Percentiles rank a stretch among this genome's conserved stretches.
Conservation (phyloP, 2,888 invertebrate species). For the Eulithis testata region DNA sequence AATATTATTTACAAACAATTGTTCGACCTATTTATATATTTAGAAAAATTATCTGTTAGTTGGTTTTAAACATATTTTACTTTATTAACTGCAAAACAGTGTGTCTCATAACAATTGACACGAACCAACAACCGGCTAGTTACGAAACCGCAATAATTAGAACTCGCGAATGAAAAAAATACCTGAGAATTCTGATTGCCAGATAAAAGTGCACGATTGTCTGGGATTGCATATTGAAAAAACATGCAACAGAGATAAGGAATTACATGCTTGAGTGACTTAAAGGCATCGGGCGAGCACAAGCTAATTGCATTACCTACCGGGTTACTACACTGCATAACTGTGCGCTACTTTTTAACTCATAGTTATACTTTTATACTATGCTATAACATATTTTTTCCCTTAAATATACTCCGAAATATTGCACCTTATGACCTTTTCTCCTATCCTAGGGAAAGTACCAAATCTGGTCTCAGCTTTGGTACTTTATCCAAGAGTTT, state of each 20-base stretch:
- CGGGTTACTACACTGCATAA: slow-evolving; percentile 67
- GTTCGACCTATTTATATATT: too few relatives aligned
- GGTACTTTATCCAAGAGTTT: too few relatives aligned
- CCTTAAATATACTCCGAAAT: not conserved
- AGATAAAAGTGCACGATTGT: slow-evolving; percentile 78
- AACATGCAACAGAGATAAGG: slow-evolving; percentile 84
- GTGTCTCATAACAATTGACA: slow-evolving; percentile 70
- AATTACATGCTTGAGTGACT: slow-evolving; percentile 79
- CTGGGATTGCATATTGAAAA: slow-evolving; percentile 83
- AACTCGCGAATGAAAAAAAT: slow-evolving; percentile 77
- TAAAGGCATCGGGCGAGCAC: slow-evolving; percentile 71
- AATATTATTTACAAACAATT: not conserved
- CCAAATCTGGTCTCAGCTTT: too few relatives aligned
- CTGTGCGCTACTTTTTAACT: slow-evolving; percentile 37
- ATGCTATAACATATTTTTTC: not conserved
- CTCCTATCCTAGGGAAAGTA: too few relatives aligned
- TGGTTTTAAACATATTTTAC: slow-evolving; percentile 12
- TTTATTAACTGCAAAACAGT: slow-evolving; percentile 11
- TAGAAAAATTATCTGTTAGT: not conserved
- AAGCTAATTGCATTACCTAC: slow-evolving; percentile 82
- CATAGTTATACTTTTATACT: not conserved
- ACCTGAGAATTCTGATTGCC: slow-evolving; percentile 80
- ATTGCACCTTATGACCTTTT: too few relatives aligned
- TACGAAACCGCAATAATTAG: slow-evolving; percentile 81
- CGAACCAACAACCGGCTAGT: slow-evolving; percentile 65